These are phyloP conservation scores for Busseola fusca DNA, from an alignment of 2,888 invertebrate genomes.

Conservation along the genomic window DNA sequence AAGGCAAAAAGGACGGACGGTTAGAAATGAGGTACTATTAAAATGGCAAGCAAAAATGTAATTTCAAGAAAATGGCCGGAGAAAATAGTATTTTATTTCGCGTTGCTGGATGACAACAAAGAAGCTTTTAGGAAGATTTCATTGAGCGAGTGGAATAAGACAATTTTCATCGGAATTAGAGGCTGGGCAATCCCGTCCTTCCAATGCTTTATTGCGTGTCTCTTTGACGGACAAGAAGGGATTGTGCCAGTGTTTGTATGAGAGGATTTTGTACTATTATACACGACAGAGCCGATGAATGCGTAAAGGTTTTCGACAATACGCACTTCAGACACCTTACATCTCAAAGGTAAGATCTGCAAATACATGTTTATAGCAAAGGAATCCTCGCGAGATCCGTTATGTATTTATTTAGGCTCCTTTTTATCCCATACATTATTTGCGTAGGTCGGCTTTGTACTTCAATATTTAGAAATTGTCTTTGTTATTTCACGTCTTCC, in stretches of 20 bases:
- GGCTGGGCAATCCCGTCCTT: slow-evolving; percentile 73
- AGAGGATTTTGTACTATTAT: slow-evolving; percentile 75
- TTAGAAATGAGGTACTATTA: slow-evolving; percentile 67
- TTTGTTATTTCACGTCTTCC: slow-evolving; percentile 51
- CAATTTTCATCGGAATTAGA: slow-evolving; percentile 75
- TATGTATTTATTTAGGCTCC: slow-evolving; percentile 58
- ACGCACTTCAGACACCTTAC: slow-evolving; percentile 52
- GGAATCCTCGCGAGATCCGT: slow-evolving; percentile 48
- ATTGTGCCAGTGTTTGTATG: slow-evolving; percentile 72
- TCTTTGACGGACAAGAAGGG: slow-evolving; percentile 77
- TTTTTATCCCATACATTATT: slow-evolving; percentile 61
- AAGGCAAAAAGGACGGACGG: slow-evolving; percentile 55
- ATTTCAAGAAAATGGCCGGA: slow-evolving; percentile 68
- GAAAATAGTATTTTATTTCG: slow-evolving; percentile 73
- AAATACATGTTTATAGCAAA: slow-evolving; percentile 62
- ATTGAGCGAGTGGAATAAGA: slow-evolving; percentile 73
- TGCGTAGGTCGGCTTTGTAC: slow-evolving; percentile 58
- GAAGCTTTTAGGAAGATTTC: slow-evolving; percentile 75
- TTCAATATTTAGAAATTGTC: slow-evolving; percentile 57
- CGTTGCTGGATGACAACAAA: slow-evolving; percentile 72
- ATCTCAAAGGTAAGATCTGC: slow-evolving; percentile 59
- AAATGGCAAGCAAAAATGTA: slow-evolving; percentile 70
- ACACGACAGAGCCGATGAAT: slow-evolving; percentile 65
- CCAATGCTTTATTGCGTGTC: slow-evolving; percentile 72
- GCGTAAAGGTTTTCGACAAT: slow-evolving; percentile 56